These are phyloP conservation scores for Deroptyus accipitrinus DNA, from an alignment of 2,113 vertebrate genomes.

Conservation along the genomic window DNA sequence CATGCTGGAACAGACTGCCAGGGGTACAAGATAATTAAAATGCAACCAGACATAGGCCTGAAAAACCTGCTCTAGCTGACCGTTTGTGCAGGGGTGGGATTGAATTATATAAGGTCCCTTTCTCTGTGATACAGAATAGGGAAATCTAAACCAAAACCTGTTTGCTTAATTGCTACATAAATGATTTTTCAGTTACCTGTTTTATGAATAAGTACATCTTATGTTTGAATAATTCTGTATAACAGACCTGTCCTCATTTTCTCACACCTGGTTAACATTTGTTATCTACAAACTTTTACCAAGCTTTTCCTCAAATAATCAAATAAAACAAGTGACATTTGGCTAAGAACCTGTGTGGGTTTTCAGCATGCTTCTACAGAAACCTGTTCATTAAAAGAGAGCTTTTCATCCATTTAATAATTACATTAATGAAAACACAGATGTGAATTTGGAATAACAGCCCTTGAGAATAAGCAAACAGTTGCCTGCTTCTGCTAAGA, in stretches of 20 bases:
- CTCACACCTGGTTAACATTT: background rate
- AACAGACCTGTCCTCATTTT: background rate
- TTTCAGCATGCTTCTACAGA: too few relatives aligned
- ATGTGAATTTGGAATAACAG: background rate
- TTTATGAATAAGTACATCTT: background rate
- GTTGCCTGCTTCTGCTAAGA: background rate
- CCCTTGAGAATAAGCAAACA: background rate
- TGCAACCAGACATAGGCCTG: background rate
- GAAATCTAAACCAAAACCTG: background rate
- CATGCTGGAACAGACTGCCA: background rate
- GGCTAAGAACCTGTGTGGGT: background rate
- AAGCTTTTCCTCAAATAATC: background rate
- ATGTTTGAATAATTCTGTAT: background rate
- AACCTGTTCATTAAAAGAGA: background rate
- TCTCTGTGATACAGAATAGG: background rate
- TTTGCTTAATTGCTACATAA: background rate
- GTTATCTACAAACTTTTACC: background rate
- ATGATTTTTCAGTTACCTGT: background rate
- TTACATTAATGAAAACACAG: background rate
- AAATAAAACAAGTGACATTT: background rate
- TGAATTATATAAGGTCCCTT: background rate
- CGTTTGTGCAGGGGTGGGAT: background rate
- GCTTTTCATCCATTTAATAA: background rate
- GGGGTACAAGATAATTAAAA: background rate
- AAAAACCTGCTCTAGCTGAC: background rate